Base-by-base conservation (phyloP, 2,797 vertebrate species). In the Neoniphon sammara region DNA sequence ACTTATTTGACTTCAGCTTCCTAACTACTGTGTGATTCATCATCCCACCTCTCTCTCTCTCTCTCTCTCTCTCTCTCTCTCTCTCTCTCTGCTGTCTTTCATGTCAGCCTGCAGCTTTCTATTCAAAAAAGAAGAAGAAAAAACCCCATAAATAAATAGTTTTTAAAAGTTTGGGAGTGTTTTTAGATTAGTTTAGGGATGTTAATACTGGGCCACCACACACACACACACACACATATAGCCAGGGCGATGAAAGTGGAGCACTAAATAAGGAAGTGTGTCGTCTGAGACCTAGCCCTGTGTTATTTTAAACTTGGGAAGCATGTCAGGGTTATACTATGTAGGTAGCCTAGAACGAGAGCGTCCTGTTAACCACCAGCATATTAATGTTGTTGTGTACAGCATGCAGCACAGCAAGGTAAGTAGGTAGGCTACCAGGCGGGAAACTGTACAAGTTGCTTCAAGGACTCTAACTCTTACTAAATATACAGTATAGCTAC, bases 221-320 rank as follows among this genome's bases (percentile, higher is more conserved):
- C 31, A 62, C 73, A 53, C 60, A 23, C 66, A 66, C 30, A 39
- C 55, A 66, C 42, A 62, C 62, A 21, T 31, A 60, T 49, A 46
- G 77, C 75, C 58, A 77, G 73, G 76, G 71, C 55, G 83, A 80
- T 56, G 56, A 80, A 93, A 92, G 63, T 93, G 52, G 92, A 91
- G 83, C 91, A 86, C 59, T 66, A 80, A 90, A 93, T 87, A 88
- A 91, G 87, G 91, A 87, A 59, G 82, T 63, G 63, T 84, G 88
- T 89, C 92, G 86, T 91, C 87, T 89, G 92, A 93, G 92, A 93
- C 91, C 75, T 90, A 91, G 87, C 92, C 92, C 49, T 17, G 73
- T 83, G 88, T 90, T 91, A 93, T 92, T 93, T 93, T 92, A 89
- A 82, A 90, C 72, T 72, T 66, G 56, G 44, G 72, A 91, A 92